Percentiles rank a stretch among this genome's conserved stretches.
phyloP scores from a whole-genome alignment of 2,888 invertebrate species.

The Aphrophora alni region DNA sequence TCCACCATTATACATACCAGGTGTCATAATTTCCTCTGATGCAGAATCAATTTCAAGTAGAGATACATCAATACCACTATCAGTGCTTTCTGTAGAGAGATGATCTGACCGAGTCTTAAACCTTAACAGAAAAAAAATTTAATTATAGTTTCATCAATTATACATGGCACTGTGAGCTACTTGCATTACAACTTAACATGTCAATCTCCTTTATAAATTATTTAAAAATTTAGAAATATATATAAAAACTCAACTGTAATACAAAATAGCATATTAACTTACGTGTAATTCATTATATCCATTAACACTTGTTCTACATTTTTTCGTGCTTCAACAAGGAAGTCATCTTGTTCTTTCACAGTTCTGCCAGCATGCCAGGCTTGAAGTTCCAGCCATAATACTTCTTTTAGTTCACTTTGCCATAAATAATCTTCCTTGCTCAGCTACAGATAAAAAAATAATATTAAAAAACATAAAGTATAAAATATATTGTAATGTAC shows the following conservation, averaged over 20 bases:
- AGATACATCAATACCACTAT: not conserved
- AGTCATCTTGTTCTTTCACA: slow-evolving; percentile 78
- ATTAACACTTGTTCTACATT: slow-evolving; percentile 72
- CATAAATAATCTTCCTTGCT: slow-evolving; percentile 86
- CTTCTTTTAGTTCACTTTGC: slow-evolving; percentile 88
- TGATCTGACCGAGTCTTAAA: not conserved
- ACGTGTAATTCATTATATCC: slow-evolving; percentile 80
- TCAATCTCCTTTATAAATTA: too few species aligned
- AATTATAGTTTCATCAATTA: too few species aligned
- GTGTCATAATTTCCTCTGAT: too few species aligned
- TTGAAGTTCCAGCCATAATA: slow-evolving; percentile 90
- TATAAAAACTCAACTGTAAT: too few species aligned
- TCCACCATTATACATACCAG: too few species aligned
- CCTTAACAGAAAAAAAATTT: not conserved
- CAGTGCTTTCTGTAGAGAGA: not conserved
- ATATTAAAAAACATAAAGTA: not conserved
- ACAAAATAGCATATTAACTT: too few species aligned
- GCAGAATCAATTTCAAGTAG: not conserved
- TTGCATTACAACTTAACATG: too few species aligned
- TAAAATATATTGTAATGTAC: too few species aligned
- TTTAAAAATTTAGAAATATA: too few species aligned
- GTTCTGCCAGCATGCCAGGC: slow-evolving; percentile 81
- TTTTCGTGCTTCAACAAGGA: slow-evolving; percentile 75
- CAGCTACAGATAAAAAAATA: slow-evolving; percentile 62
- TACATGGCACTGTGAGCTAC: too few species aligned